These are phyloP conservation scores for Alligator sinensis DNA, from an alignment of 2,113 vertebrate species.

Conservation along the genomic window DNA sequence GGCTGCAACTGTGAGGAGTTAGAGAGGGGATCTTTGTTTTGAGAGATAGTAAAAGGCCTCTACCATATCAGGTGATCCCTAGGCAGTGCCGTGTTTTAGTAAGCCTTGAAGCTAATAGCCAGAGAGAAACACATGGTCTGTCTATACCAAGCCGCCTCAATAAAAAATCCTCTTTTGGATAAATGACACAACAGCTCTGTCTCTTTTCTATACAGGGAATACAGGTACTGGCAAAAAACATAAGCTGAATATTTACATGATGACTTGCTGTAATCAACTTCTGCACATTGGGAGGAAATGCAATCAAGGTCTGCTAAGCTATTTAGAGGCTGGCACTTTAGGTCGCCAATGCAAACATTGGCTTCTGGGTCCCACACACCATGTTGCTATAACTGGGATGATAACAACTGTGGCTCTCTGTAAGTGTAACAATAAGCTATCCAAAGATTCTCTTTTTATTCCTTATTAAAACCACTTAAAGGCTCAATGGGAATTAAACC, in stretches of 20 bases:
- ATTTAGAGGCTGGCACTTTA: neutral
- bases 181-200: neutral
- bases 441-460: neutral
- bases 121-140: slow-evolving; percentile 47
- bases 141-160: slow-evolving; percentile 27
- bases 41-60: slow-evolving; percentile 59
- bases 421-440: neutral
- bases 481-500: neutral
- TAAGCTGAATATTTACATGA: neutral
- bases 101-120: neutral
- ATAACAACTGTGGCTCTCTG: neutral
- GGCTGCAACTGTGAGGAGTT: slow-evolving; percentile 55
- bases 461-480: neutral
- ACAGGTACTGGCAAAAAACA: neutral
- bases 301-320: neutral
- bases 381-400: neutral
- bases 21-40: slow-evolving; percentile 58
- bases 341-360: neutral
- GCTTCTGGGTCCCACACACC: neutral
- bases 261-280: neutral
- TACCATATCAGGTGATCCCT: slow-evolving; percentile 55
- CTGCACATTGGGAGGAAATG: neutral
- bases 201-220: neutral
- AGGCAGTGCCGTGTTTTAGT: slow-evolving; percentile 55
- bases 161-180: neutral